These are phyloP conservation scores for Synanthedon vespiformis DNA, from an alignment of 2,888 invertebrate species.

Conservation along the genomic window DNA sequence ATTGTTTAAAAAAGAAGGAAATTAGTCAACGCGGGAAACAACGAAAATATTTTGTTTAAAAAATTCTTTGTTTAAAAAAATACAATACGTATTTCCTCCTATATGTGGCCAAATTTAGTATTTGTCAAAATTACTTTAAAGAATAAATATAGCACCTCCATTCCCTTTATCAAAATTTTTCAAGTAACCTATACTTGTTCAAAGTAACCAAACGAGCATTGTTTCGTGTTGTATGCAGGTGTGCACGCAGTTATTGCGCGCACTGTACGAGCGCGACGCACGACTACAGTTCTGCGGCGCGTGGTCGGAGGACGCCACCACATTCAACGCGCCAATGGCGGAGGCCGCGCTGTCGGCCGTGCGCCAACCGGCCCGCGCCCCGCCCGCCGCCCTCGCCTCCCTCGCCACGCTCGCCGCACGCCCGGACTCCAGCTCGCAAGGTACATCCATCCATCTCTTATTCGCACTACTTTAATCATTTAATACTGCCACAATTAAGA, in stretches of 20 bases:
- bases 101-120: too few species aligned
- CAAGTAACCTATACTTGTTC: too few species aligned
- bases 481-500: too few species aligned
- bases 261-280: conserved; percentile 88
- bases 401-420: conserved; percentile 29
- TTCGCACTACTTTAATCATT: neutral
- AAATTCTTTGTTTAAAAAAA: too few species aligned
- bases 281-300: conserved; percentile 70
- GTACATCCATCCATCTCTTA: neutral
- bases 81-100: too few species aligned
- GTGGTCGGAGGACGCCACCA: conserved; percentile 30
- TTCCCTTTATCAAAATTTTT: too few species aligned
- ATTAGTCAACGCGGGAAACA: too few species aligned
- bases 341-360: conserved; percentile 41
- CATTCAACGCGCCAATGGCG: conserved; percentile 42
- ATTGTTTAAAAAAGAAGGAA: too few species aligned
- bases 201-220: too few species aligned
- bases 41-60: too few species aligned
- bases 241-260: conserved; percentile 80
- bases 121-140: too few species aligned
- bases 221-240: conserved; percentile 44
- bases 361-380: conserved; percentile 16
- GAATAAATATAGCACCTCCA: too few species aligned
- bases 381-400: conserved; percentile 9
- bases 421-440: conserved; percentile 10